A percentile compares a stretch with the other conserved stretches of the same genome.
These are phyloP conservation scores for Hylaea fasciaria DNA, from an alignment of 2,888 invertebrate species.

Conservation along the genomic window DNA sequence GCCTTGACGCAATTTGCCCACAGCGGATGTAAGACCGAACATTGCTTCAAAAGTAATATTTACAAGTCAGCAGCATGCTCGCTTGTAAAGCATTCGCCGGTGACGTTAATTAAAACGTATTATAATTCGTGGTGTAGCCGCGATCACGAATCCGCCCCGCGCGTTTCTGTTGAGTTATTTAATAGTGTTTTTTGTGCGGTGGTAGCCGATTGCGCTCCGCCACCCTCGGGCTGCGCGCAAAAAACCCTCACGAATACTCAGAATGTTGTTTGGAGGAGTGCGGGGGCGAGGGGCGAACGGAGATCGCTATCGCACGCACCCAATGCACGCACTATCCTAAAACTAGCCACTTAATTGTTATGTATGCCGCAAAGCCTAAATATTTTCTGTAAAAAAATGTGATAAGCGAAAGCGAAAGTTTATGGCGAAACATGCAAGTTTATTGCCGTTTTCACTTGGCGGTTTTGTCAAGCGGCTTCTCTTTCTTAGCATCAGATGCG, in stretches of 20 bases:
- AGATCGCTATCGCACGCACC: slow-evolving; percentile 85
- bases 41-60: slow-evolving; percentile 14
- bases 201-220: slow-evolving; percentile 80
- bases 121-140: slow-evolving; percentile 74
- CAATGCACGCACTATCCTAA: slow-evolving; percentile 83
- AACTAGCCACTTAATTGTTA: slow-evolving; percentile 82
- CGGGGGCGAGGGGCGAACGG: slow-evolving; percentile 65
- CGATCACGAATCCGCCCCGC: slow-evolving; percentile 80
- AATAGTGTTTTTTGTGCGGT: slow-evolving; percentile 82
- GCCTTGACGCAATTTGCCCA: slow-evolving; percentile 24
- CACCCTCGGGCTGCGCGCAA: slow-evolving; percentile 83
- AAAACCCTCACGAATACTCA: slow-evolving; percentile 82
- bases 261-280: slow-evolving; percentile 79
- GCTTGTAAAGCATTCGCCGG: slow-evolving; percentile 59
- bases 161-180: slow-evolving; percentile 80
- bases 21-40: slow-evolving; percentile 17
- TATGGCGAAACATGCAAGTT: slow-evolving; percentile 40
- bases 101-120: slow-evolving; percentile 79
- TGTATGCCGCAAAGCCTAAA: slow-evolving; percentile 68
- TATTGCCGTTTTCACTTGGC: slow-evolving; percentile 44
- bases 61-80: slow-evolving; percentile 23
- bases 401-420: slow-evolving; percentile 48
- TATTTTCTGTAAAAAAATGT: slow-evolving; percentile 48
- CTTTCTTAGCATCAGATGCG: slow-evolving; percentile 22
- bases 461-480: slow-evolving; percentile 37